A percentile compares a stretch with the other conserved stretches of the same genome.
Conservation (phyloP, 2,797 vertebrate species). For the Muraenolepis orangiensis region DNA sequence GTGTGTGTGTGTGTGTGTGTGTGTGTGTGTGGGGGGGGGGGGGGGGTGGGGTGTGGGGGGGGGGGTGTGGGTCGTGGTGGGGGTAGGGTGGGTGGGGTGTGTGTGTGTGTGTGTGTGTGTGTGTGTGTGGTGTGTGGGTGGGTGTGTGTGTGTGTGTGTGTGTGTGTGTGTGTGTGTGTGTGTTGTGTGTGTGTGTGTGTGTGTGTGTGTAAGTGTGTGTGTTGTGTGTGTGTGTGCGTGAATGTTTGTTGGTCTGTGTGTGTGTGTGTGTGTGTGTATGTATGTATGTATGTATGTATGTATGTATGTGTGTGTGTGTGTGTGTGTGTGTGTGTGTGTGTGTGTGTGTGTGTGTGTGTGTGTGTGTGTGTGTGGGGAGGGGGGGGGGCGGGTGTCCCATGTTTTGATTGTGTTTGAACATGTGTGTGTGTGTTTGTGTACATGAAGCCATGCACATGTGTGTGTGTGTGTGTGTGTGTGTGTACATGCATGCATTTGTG, state of each 20-base stretch:
- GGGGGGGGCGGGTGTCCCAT: background rate
- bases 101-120: too few species aligned
- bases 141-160: too few species aligned
- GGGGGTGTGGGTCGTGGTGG: too few species aligned
- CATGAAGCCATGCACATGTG: background rate
- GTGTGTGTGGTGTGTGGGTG: too few species aligned
- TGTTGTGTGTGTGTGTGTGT: too few species aligned
- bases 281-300: background rate
- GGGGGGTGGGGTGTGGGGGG: too few species aligned
- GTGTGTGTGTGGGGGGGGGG: too few species aligned
- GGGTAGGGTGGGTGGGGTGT: too few species aligned
- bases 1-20: too few species aligned
- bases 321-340: background rate
- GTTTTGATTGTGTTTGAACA: background rate
- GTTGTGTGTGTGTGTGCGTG: background rate
- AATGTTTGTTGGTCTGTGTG: background rate
- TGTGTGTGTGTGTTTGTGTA: slow-evolving; percentile 2
- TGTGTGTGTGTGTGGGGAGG: background rate
- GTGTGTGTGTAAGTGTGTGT: too few species aligned
- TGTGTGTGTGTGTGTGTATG: background rate
- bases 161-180: too few species aligned
- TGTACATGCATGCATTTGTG: slow-evolving; percentile 8
- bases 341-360: background rate
- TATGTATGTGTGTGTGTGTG: background rate
- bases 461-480: slow-evolving; percentile 3